Evolutionary conservation across 2,113 vertebrate genomes (phyloP).

Genomic region (Cyprinodon brontotheroides): DNA sequence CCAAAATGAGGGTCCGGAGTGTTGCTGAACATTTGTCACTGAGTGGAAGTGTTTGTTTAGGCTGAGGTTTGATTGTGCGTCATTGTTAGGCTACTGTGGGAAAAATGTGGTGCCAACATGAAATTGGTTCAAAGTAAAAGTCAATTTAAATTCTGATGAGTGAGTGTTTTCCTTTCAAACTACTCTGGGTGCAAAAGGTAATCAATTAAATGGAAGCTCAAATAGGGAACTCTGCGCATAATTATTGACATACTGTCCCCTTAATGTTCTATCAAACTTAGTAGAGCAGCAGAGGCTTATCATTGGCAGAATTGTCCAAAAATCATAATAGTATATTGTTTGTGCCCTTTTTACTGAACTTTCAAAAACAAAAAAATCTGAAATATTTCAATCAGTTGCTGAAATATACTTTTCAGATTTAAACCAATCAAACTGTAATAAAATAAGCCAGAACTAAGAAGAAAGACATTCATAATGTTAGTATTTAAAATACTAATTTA

Average conservation of each 20-base stretch:
- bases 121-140: background rate
- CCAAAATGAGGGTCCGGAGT: slow-evolving; percentile 26
- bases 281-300: background rate
- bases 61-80: background rate
- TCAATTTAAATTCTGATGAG: background rate
- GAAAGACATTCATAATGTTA: too few relatives aligned
- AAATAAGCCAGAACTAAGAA: too few relatives aligned
- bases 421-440: too few relatives aligned
- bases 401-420: too few relatives aligned
- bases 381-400: too few relatives aligned
- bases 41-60: slow-evolving; percentile 27
- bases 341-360: too few relatives aligned
- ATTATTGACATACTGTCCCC: background rate
- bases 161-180: background rate
- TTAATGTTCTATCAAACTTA: background rate
- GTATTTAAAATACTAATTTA: background rate
- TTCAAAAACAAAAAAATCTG: too few relatives aligned
- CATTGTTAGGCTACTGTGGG: background rate
- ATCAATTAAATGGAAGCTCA: background rate
- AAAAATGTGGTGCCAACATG: background rate
- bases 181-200: too few relatives aligned
- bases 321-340: background rate
- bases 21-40: slow-evolving; percentile 1
- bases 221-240: background rate
- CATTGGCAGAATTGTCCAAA: background rate